Base-by-base conservation (phyloP, 2,113 vertebrate genomes). In the Neolamprologus fasciatus region DNA sequence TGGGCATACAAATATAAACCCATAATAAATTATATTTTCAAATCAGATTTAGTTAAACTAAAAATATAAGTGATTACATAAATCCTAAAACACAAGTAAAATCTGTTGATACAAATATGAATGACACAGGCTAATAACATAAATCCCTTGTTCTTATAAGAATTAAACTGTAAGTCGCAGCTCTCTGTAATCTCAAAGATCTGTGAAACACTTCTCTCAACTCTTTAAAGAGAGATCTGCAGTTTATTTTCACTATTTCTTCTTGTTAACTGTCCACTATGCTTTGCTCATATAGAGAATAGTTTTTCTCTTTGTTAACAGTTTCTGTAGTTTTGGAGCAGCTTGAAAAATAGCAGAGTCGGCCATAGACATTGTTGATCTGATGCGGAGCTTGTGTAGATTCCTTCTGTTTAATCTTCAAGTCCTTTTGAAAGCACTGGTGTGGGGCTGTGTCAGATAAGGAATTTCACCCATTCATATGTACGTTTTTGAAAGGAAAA, bases 1-100 rank as follows among this genome's bases (percentile, higher is more conserved):
- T 0, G 1, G 40, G 23, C 14, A 28, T 76, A 50, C 9, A 76
- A 76, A 19, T 28, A 7, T 47, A 76, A 45, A 47, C 0, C 42
- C 14, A 7, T 19, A 76, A 47, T 47, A 47, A 28, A 76, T 28
- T 2, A 12, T 50, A 76, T 31, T 47, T 78, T 78, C 8, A 45
- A 73, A 28, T 73, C 40, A 26, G 21, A 73, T 26, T 45, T 73
- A 73, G 0, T 28, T 26, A 28, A 28, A 17, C 21, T 76, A 76
- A 50, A 50, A 31, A 28, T 31, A 12, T 51, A 31, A 51, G 7
- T n/a, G 45, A 50, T 51, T 31, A 1, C 45, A 78, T 51, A 5
- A 51, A 50, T n/a, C 26, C 71, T 78, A 50, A 78, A 28, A 0
- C 0, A 47, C 0, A 78, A 31, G 26, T 50, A n/a, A 13, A 31